These are phyloP conservation scores for Aphodius granarius DNA, from an alignment of 2,888 invertebrate genomes.

Conservation along the genomic window DNA sequence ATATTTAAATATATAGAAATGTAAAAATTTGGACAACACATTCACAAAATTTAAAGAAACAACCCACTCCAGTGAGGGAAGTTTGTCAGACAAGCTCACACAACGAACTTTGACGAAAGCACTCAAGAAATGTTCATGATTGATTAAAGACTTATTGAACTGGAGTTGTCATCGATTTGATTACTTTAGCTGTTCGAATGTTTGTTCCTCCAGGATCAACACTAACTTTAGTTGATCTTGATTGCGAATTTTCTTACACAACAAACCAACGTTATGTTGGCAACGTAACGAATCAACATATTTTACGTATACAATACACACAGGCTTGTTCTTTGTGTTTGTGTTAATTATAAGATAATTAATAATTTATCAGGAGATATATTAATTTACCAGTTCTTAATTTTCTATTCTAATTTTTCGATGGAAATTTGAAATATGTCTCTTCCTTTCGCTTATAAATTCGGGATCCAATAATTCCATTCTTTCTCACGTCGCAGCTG, in stretches of 20 bases:
- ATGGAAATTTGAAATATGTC: not conserved
- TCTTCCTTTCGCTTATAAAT: not conserved
- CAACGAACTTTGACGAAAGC: not conserved
- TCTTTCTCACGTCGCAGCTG: not conserved
- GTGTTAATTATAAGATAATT: no score
- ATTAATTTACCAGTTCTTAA: no score
- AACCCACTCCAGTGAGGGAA: not conserved
- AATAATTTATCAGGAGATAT: no score
- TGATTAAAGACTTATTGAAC: not conserved
- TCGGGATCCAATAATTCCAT: not conserved
- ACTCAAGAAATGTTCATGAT: not conserved
- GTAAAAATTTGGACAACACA: no score
- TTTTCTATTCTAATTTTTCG: no score
- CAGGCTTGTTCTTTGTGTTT: no score
- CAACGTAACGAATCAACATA: no score
- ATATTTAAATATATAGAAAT: no score
- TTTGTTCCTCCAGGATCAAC: not conserved
- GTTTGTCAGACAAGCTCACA: not conserved
- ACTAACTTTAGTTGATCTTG: not conserved
- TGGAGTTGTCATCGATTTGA: not conserved
- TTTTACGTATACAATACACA: no score
- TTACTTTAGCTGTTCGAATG: not conserved
- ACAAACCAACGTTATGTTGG: not conserved
- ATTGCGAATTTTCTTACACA: not conserved
- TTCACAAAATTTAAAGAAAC: no score